These are phyloP conservation scores for Gryllus bimaculatus DNA, from an alignment of 1,140 invertebrate genomes.

Conservation along the genomic window DNA sequence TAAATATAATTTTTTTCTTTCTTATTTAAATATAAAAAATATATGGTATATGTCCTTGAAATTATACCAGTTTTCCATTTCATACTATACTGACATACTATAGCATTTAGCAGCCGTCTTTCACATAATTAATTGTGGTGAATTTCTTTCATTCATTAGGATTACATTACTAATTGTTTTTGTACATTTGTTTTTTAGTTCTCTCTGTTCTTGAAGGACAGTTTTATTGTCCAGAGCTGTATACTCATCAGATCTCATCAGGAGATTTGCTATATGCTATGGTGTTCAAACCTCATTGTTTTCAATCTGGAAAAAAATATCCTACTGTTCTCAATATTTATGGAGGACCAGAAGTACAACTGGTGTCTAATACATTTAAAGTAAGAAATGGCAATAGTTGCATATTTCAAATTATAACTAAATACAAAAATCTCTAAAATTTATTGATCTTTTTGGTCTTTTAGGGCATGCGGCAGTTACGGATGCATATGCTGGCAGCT, in stretches of 20 bases:
- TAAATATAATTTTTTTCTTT: too few species aligned
- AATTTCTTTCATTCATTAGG: too few species aligned
- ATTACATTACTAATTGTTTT: too few species aligned
- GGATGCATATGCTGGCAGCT: conserved; percentile 91
- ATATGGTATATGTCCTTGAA: too few species aligned
- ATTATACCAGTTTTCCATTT: too few species aligned
- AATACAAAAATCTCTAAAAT: background rate
- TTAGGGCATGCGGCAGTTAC: conserved; percentile 77
- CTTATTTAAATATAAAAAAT: too few species aligned
- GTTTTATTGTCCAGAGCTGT: conserved; percentile 61
- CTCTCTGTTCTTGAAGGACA: conserved; percentile 40
- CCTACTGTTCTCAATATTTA: conserved; percentile 95
- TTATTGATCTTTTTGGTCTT: conserved; percentile 21
- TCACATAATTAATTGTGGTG: too few species aligned
- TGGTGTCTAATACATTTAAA: conserved; percentile 93
- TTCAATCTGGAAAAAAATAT: conserved; percentile 65
- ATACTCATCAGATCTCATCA: conserved; percentile 56
- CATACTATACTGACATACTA: too few species aligned
- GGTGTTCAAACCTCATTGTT: conserved; percentile 82
- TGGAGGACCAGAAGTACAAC: conserved; percentile 94
- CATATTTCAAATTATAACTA: background rate
- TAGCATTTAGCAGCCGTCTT: too few species aligned
- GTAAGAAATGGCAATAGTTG: conserved; percentile 35
- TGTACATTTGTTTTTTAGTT: background rate
- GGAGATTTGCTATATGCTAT: conserved; percentile 79